Conservation (phyloP, 2,888 invertebrate genomes). For the Rhyacophila evoluta region DNA sequence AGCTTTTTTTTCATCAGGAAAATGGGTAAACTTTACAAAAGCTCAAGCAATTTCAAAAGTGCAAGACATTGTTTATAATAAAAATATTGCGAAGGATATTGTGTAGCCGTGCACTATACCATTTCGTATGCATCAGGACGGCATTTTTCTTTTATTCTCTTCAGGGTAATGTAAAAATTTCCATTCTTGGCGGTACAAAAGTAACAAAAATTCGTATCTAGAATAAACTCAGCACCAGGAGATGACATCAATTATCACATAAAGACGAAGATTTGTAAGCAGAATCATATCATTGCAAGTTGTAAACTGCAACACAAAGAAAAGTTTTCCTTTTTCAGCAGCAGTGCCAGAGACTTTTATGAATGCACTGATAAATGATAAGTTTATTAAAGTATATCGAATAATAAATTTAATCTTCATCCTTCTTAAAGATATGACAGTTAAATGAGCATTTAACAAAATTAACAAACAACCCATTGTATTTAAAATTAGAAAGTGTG, state of each 20-base stretch:
- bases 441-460: no score
- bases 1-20: no score
- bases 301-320: neutral
- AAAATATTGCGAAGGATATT: neutral
- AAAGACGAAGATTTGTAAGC: neutral
- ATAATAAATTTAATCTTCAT: no score
- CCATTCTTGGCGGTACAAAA: neutral
- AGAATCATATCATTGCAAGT: neutral
- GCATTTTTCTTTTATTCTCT: neutral
- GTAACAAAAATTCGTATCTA: neutral
- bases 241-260: conserved; percentile 10
- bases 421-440: no score
- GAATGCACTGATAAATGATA: neutral
- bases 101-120: neutral
- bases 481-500: no score
- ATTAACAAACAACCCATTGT: no score
- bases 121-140: neutral
- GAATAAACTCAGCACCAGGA: neutral
- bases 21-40: no score
- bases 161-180: neutral
- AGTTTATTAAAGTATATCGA: no score
- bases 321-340: neutral
- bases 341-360: neutral
- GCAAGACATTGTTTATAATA: neutral
- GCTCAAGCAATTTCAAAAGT: neutral